Evolutionary conservation across 2,888 invertebrate genomes (phyloP).

Genomic region (Aethes cnicana): DNA sequence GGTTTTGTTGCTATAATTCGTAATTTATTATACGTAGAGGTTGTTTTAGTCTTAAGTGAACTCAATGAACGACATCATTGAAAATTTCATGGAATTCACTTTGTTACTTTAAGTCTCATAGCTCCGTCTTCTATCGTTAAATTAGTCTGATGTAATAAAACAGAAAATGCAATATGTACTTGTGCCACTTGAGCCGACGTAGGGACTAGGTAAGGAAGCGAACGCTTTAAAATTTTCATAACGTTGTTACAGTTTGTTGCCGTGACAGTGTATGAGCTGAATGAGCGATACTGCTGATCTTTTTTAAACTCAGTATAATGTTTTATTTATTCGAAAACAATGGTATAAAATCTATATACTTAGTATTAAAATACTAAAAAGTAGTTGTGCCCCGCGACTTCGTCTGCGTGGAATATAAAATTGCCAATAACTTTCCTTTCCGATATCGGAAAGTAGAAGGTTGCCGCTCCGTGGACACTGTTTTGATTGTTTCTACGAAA

Average conservation of each 20-base stretch:
- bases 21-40: conserved; percentile 1
- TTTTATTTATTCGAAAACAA: too few species aligned
- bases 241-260: conserved; percentile 5
- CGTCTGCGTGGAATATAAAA: too few species aligned
- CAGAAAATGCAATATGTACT: conserved; percentile 53
- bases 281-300: too few species aligned
- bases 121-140: conserved; percentile 45
- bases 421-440: too few species aligned
- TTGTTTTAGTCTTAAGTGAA: conserved; percentile 10
- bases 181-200: conserved; percentile 33
- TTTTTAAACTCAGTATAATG: too few species aligned
- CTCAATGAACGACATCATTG: conserved; percentile 13
- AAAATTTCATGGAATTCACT: conserved; percentile 37
- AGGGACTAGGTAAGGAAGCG: conserved; percentile 1
- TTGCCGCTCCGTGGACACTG: too few species aligned
- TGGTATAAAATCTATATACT: too few species aligned
- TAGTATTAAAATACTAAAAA: too few species aligned
- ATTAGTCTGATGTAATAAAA: conserved; percentile 48
- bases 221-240: conserved; percentile 26
- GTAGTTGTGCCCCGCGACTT: too few species aligned
- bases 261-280: too few species aligned
- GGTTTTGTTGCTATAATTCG: conserved; percentile 6
- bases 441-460: too few species aligned
- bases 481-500: too few species aligned
- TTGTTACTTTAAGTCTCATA: conserved; percentile 54